Base-by-base conservation (phyloP, 2,113 vertebrate species). In the Lampris incognitus region DNA sequence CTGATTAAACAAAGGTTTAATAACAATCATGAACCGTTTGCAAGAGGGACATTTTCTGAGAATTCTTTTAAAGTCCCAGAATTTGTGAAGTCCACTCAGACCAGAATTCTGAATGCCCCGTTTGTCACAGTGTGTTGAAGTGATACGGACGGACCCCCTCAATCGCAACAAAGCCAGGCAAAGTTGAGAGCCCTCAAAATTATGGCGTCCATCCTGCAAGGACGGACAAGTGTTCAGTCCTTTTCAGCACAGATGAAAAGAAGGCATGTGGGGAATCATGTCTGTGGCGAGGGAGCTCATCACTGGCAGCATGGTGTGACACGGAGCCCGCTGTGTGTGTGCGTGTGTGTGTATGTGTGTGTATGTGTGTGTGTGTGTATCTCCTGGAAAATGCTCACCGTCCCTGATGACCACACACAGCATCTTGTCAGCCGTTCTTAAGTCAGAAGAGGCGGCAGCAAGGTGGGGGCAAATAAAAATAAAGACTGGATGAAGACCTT, bases 141-240 rank as follows among this genome's bases (percentile, higher is more conserved):
- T 51, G 61, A 82, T 66, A 80, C 62, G 71, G 58, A 72, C 78
- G 66, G 67, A 75, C 70, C 76, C 61, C 72, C 74, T 24, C 57
- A n/a, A 72, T 74, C 75, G 66, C 76, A 74, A 83, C 76, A 85
- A 88, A 91, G 85, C 69, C 64, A 50, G 46, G 49, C 78, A 69
- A 85, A 89, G 87, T 90, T 85, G 88, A 91, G 83, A 86, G 89
- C 75, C 74, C 85, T 88, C 78, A 74, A 66, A 84, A 76, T 81
- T 74, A 69, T 13, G 46, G 72, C 74, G 78, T 87, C 78, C 78
- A 85, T 69, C 79, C 72, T 67, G 77, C 73, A 79, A 87, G 88
- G 82, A 85, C 79, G 68, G 56, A 83, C 71, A 81, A 81, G 81
- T 80, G 84, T 66, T 84, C 56, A 1, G 69, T 74, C 58, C 76